phyloP scores from a whole-genome alignment of 2,888 invertebrate genomes.

The Neuroscelio doddi region DNA sequence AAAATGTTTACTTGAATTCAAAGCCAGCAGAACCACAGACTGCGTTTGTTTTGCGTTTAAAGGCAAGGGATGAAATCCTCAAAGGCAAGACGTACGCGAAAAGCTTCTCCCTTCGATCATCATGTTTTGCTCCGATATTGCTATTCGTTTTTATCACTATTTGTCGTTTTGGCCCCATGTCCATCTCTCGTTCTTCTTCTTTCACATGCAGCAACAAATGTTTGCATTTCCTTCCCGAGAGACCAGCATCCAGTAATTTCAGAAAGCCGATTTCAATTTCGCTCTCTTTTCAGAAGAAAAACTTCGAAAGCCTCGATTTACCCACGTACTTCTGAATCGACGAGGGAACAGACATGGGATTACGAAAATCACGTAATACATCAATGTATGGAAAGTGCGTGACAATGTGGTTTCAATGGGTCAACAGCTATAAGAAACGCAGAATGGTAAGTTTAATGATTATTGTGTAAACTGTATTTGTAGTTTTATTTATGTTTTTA shows the following conservation, averaged over 20 bases:
- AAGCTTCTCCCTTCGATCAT: conserved; percentile 38
- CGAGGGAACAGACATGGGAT: conserved; percentile 37
- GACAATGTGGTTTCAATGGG: conserved; percentile 22
- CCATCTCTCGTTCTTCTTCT: conserved; percentile 25
- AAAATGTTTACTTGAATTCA: conserved; percentile 57
- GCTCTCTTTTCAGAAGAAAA: conserved; percentile 63
- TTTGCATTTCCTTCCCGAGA: conserved; percentile 67
- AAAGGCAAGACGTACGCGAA: conserved; percentile 56
- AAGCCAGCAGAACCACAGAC: conserved; percentile 54
- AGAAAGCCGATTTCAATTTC: conserved; percentile 70
- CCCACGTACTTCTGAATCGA: conserved; percentile 40
- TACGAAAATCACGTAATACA: conserved; percentile 44
- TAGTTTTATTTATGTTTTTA: too few species aligned
- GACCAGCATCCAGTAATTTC: conserved; percentile 64
- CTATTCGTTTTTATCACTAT: conserved; percentile 41
- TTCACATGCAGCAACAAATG: conserved; percentile 49
- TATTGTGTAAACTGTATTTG: too few species aligned
- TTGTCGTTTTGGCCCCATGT: conserved; percentile 33
- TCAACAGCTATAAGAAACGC: too few species aligned
- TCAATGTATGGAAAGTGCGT: conserved; percentile 26
- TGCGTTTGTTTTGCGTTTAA: conserved; percentile 53
- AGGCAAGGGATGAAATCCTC: conserved; percentile 58
- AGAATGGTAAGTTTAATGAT: too few species aligned
- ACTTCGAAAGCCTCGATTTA: conserved; percentile 57
- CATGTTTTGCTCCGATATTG: conserved; percentile 22